Base-by-base conservation (phyloP, 2,888 invertebrate genomes). In the Chymomyza amoena region DNA sequence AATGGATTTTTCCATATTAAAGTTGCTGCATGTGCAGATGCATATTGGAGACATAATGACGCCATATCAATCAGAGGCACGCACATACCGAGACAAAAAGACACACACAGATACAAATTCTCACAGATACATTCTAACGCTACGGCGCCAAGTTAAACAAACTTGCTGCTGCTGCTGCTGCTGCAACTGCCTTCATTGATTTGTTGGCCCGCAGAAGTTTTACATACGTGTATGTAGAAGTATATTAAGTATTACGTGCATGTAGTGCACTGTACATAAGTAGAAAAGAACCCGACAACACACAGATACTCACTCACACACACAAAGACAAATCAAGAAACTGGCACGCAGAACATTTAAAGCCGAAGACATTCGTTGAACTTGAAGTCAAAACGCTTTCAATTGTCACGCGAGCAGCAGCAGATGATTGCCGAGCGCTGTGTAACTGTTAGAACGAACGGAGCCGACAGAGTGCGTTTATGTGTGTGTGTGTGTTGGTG, bases 301-400 rank as follows among this genome's bases (percentile, higher is more conserved):
- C 52, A 50, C n/a, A 36, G 39, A 60, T 5, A 52, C 16, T 28
- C 28, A 50, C 13, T 5, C 56, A 20, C 32, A 51, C 10, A 50
- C 64, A 59, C 7, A 3, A 5, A 56, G 9, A 45, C 52, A 75
- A 64, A 65, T 45, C 51, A 70, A 52, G 68, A 70, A 75, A 76
- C 60, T 75, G 72, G 68, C 70, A 70, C 68, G 70, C 77, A 67
- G 59, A 64, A 63, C 76, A 73, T 75, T 86, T 82, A 88, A 77
- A 81, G 71, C 75, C 70, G 70, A 76, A 78, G 73, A 61, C 71
- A 75, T 71, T 70, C 75, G 73, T 64, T 88, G 84, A 87, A 86
- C 87, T 88, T 89, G 83, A 81, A 80, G 89, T 87, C 88, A 89
- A 84, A 87, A 66, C 89, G 87, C 73, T 83, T 77, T 77, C 79